A percentile compares a stretch with the other conserved stretches of the same genome.
Evolutionary conservation across 2,888 invertebrate genomes (phyloP).

Genomic region (Embidobia sp.): DNA sequence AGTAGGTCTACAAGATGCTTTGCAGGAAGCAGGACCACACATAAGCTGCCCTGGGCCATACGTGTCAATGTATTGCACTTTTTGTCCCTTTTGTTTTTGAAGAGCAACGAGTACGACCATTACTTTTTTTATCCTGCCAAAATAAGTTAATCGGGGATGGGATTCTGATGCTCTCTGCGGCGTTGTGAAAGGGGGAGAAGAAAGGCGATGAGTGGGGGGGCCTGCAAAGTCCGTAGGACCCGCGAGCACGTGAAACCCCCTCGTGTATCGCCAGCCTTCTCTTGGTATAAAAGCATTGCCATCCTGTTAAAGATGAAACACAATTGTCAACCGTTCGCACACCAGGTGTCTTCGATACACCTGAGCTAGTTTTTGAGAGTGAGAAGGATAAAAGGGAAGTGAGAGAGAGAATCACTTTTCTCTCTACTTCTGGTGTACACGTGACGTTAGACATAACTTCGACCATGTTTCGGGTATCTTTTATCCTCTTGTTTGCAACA

Average conservation of each 20-base stretch:
- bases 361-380: conserved; percentile 56
- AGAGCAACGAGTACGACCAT: conserved; percentile 37
- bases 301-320: conserved; percentile 81
- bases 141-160: conserved; percentile 63
- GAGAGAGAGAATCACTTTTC: conserved; percentile 36
- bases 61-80: conserved; percentile 27
- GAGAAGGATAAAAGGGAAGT: conserved; percentile 28
- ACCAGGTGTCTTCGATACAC: conserved; percentile 68
- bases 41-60: conserved; percentile 54
- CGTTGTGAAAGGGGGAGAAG: conserved; percentile 66
- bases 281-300: conserved; percentile 81
- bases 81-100: conserved; percentile 51
- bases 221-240: conserved; percentile 68
- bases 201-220: conserved; percentile 63
- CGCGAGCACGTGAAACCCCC: conserved; percentile 72
- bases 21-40: conserved; percentile 62
- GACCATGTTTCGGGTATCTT: conserved; percentile 63
- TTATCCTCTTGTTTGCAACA: conserved; percentile 76
- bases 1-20: conserved; percentile 75
- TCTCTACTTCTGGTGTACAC: conserved; percentile 61
- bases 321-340: conserved; percentile 77
- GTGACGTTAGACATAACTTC: conserved; percentile 54
- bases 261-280: conserved; percentile 73
- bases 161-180: conserved; percentile 36
- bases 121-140: conserved; percentile 67